Evolutionary conservation across 2,888 invertebrate genomes (phyloP).

Genomic region (Lycaena phlaeas): DNA sequence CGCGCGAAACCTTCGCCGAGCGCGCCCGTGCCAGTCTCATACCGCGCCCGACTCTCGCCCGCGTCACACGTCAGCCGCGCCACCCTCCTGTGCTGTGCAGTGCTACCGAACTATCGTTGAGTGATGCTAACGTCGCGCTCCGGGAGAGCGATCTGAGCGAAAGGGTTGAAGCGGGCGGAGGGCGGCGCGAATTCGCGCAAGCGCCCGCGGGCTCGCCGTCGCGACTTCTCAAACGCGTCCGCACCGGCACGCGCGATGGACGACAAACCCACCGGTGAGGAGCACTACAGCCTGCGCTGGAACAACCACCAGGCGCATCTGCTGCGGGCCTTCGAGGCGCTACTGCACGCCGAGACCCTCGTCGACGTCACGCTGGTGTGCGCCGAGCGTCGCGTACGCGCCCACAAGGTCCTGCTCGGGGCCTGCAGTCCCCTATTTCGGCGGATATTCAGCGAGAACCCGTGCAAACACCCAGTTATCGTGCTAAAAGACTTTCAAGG

Average conservation of each 20-base stretch:
- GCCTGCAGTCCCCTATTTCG: constrained; percentile 93
- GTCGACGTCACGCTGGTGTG: constrained; percentile 94
- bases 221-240: constrained; percentile 44
- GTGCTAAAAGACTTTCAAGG: constrained; percentile 91
- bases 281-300: constrained; percentile 94
- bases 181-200: constrained; percentile 57
- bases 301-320: constrained; percentile 94
- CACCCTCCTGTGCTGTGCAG: constrained; percentile 37
- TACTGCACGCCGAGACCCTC: constrained; percentile 87
- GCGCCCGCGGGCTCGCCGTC: constrained; percentile 39
- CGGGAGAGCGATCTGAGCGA: constrained; percentile 54
- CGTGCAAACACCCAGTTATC: constrained; percentile 94
- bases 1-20: constrained; percentile 51
- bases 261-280: constrained; percentile 72
- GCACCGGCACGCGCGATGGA: constrained; percentile 57
- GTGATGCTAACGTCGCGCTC: constrained; percentile 48
- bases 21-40: constrained; percentile 37
- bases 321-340: constrained; percentile 89
- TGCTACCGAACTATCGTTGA: constrained; percentile 35
- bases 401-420: constrained; percentile 93
- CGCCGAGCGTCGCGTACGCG: constrained; percentile 87
- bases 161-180: constrained; percentile 63
- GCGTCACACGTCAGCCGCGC: constrained; percentile 50
- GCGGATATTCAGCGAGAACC: constrained; percentile 90
- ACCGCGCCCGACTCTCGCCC: constrained; percentile 46